These are phyloP conservation scores for Rhagologus leucostigma DNA, from an alignment of 2,113 vertebrate species.

Conservation along the genomic window DNA sequence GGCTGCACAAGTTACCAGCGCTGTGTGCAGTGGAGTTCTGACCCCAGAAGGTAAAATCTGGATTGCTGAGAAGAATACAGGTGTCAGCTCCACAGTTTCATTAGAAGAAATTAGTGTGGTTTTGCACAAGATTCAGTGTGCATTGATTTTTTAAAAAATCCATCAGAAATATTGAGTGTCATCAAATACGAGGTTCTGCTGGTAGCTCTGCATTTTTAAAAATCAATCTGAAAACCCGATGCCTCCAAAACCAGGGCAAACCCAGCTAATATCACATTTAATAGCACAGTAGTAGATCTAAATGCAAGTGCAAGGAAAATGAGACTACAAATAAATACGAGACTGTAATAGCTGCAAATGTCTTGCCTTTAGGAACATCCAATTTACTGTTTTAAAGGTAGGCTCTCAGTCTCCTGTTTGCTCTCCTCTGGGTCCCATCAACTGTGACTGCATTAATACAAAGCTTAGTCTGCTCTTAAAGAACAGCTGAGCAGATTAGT, in stretches of 20 bases:
- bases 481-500: background rate
- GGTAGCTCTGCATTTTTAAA: background rate
- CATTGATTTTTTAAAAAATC: background rate
- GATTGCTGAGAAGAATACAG: background rate
- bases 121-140: background rate
- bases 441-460: background rate
- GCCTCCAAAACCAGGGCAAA: background rate
- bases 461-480: background rate
- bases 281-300: background rate
- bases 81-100: background rate
- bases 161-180: background rate
- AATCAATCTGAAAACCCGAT: background rate
- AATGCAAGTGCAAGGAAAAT: background rate
- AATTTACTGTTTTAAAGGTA: constrained; percentile 27
- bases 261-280: background rate
- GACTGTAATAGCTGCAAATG: background rate
- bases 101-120: background rate
- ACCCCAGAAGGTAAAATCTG: background rate
- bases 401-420: background rate
- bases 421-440: constrained; percentile 12
- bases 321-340: background rate
- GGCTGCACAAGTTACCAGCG: rapidly evolving
- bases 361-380: constrained; percentile 9
- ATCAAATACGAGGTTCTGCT: background rate
- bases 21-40: background rate